Evolutionary conservation across 2,888 invertebrate species (phyloP).

Genomic region (Trimorus sp.): DNA sequence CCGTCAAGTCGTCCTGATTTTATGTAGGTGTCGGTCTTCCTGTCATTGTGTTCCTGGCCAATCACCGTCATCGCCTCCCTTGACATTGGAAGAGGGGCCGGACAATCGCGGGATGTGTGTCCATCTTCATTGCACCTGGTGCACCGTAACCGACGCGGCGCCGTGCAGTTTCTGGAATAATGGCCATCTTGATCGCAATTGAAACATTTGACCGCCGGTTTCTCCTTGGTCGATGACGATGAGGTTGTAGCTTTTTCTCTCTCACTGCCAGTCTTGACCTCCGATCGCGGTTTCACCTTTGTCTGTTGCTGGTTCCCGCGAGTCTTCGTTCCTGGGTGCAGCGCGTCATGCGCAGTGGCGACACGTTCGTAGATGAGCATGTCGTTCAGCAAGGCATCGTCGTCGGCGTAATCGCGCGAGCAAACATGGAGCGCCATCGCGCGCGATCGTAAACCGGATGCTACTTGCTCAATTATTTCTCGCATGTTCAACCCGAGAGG

Average conservation of each 20-base stretch:
- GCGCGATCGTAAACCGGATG: constrained; percentile 11
- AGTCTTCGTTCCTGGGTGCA: neutral
- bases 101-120: neutral
- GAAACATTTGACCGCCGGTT: neutral
- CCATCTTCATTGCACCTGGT: neutral
- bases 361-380: constrained; percentile 15
- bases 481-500: neutral
- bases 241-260: neutral
- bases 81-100: neutral
- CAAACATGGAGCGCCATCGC: constrained; percentile 17
- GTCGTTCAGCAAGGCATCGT: constrained; percentile 7
- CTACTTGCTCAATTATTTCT: constrained; percentile 12
- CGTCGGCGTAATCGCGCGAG: neutral
- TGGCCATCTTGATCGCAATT: neutral
- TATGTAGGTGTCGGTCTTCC: neutral
- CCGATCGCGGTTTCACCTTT: neutral
- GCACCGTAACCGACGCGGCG: neutral
- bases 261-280: neutral
- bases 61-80: neutral
- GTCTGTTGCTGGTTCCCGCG: neutral
- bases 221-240: neutral
- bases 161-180: neutral
- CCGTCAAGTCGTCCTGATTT: neutral
- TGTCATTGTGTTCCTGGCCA: neutral
- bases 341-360: neutral